phyloP scores from a whole-genome alignment of 2,797 vertebrate genomes.

The Schizopygopsis pylzovi region DNA sequence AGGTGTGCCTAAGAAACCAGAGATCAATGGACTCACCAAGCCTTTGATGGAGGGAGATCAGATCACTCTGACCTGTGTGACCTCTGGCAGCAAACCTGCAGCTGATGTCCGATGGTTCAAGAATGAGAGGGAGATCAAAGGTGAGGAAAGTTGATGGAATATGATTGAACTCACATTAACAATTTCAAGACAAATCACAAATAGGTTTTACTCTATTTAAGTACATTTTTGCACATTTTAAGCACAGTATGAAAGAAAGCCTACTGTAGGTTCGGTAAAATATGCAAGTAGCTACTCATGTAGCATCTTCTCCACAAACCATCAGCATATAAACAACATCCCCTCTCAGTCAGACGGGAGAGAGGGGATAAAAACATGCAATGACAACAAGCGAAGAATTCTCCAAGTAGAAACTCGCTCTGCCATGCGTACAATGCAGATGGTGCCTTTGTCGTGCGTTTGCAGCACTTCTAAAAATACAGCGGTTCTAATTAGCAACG shows the following conservation, averaged over 20 bases:
- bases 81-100: slow-evolving; percentile 96
- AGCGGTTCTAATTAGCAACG: slow-evolving; percentile 70
- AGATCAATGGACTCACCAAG: slow-evolving; percentile 93
- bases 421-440: slow-evolving; percentile 42
- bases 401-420: neutral
- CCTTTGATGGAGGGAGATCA: slow-evolving; percentile 94
- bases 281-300: neutral
- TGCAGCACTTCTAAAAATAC: slow-evolving; percentile 59
- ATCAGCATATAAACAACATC: neutral
- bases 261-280: neutral
- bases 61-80: slow-evolving; percentile 96
- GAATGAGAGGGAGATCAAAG: slow-evolving; percentile 97
- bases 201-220: neutral
- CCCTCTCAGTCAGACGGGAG: neutral
- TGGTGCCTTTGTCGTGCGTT: slow-evolving; percentile 54
- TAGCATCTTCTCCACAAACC: slow-evolving; percentile 6
- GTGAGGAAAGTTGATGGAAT: slow-evolving; percentile 69
- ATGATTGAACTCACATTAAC: neutral
- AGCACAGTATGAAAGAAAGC: neutral
- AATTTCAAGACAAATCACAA: neutral
- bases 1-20: slow-evolving; percentile 97
- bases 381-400: slow-evolving; percentile 31
- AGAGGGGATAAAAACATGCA: neutral
- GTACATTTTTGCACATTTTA: neutral
- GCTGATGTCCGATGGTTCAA: slow-evolving; percentile 98